Percentiles rank a stretch among this genome's conserved stretches.
Evolutionary conservation across 2,888 invertebrate genomes (phyloP).

Genomic region (Ariolimax columbianus): DNA sequence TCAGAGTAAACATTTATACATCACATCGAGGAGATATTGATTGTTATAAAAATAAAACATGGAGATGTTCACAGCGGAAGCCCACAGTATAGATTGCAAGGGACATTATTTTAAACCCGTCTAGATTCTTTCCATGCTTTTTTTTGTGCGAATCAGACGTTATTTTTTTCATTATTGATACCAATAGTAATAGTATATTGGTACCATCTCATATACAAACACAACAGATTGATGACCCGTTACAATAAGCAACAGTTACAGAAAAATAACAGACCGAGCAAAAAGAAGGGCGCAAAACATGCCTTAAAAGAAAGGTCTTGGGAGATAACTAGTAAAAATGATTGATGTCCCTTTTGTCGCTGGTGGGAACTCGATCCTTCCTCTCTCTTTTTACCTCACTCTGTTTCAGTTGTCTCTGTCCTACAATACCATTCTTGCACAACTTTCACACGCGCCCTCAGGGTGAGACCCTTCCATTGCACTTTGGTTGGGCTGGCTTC

Average conservation of each 20-base stretch:
- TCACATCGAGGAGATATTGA: not conserved
- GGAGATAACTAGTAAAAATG: no score
- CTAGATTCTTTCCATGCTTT: conserved; percentile 1
- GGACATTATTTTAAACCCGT: not conserved
- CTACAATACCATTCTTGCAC: no score
- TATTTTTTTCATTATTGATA: conserved; percentile 13
- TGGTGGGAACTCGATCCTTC: no score
- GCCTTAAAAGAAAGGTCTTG: no score
- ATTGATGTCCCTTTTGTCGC: no score
- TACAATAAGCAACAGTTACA: not conserved
- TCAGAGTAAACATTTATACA: not conserved
- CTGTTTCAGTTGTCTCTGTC: no score
- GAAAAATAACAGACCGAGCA: not conserved
- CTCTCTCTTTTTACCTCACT: not conserved
- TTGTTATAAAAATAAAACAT: not conserved
- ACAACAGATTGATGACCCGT: not conserved
- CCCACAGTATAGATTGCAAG: conserved; percentile 8
- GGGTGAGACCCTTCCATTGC: no score
- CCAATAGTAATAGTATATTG: conserved; percentile 9
- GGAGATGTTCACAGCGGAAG: not conserved
- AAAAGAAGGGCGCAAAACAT: no score
- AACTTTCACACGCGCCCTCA: no score
- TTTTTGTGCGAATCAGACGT: conserved; percentile 26
- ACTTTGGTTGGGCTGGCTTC: no score
- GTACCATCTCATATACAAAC: conserved; percentile 21